These are phyloP conservation scores for Scomber colias DNA, from an alignment of 2,113 vertebrate genomes.

Conservation along the genomic window DNA sequence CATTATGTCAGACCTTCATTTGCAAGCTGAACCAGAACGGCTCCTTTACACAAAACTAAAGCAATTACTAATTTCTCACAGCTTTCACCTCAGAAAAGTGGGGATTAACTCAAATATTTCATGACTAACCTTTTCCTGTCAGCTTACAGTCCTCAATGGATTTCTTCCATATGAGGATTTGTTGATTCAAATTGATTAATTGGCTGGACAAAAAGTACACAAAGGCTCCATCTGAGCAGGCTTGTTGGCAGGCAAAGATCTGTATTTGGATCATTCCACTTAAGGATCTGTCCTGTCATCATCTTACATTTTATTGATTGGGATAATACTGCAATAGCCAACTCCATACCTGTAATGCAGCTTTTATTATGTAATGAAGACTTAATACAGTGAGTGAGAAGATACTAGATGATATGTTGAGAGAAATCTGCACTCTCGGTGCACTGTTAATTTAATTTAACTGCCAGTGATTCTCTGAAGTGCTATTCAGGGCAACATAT, in stretches of 20 bases:
- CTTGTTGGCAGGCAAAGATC: constrained; percentile 1
- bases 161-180: not conserved
- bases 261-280: constrained; percentile 30
- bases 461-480: constrained; percentile 36
- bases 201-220: not conserved
- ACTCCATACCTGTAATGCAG: not conserved
- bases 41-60: constrained; percentile 36
- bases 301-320: constrained; percentile 50
- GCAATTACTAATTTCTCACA: constrained; percentile 22
- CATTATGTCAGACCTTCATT: constrained; percentile 10
- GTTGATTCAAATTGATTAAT: constrained; percentile 1
- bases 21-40: not conserved
- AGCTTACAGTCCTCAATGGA: not conserved
- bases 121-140: not conserved
- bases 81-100: constrained; percentile 22
- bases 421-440: constrained; percentile 8
- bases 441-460: constrained; percentile 38
- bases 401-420: constrained; percentile 13
- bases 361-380: constrained; percentile 18
- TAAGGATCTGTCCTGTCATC: constrained; percentile 27
- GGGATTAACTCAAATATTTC: constrained; percentile 7
- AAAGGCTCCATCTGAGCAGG: not conserved
- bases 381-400: not conserved
- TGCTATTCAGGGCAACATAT: not conserved
- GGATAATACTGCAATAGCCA: constrained; percentile 13